phyloP scores from a whole-genome alignment of 2,113 vertebrate species.

The Salvator merianae region DNA sequence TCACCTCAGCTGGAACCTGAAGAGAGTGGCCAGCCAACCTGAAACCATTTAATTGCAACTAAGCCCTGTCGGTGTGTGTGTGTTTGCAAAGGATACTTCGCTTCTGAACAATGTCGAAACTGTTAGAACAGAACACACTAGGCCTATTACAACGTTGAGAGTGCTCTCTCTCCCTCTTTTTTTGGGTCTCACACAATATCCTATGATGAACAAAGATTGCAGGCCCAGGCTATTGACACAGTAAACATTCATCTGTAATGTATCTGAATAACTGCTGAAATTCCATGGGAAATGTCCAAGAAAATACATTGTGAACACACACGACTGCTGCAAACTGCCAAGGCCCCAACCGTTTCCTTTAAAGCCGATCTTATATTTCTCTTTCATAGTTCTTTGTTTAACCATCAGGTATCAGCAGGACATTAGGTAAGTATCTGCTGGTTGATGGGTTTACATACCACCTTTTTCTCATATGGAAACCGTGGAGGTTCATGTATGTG shows the following conservation, averaged over 20 bases:
- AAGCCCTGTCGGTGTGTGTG: rapidly evolving
- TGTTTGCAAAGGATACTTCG: background rate
- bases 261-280: slow-evolving; percentile 45
- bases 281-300: slow-evolving; percentile 43
- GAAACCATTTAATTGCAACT: background rate
- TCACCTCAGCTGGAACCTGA: rapidly evolving
- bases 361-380: background rate
- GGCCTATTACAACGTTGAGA: slow-evolving; percentile 24
- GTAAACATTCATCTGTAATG: slow-evolving; percentile 41
- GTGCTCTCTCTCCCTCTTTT: background rate
- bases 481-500: no score
- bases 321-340: background rate
- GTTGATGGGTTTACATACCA: no score
- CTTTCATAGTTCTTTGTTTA: background rate
- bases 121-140: background rate
- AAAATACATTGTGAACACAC: slow-evolving; percentile 12
- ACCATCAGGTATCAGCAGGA: no score
- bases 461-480: no score
- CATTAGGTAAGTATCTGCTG: background rate
- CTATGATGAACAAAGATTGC: slow-evolving; percentile 32
- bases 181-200: background rate
- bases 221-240: slow-evolving; percentile 40
- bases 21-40: background rate
- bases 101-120: slow-evolving; percentile 14
- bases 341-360: background rate